A percentile compares a stretch with the other conserved stretches of the same genome.
Evolutionary conservation across 1,140 invertebrate species (phyloP).

Genomic region (Musca domestica): DNA sequence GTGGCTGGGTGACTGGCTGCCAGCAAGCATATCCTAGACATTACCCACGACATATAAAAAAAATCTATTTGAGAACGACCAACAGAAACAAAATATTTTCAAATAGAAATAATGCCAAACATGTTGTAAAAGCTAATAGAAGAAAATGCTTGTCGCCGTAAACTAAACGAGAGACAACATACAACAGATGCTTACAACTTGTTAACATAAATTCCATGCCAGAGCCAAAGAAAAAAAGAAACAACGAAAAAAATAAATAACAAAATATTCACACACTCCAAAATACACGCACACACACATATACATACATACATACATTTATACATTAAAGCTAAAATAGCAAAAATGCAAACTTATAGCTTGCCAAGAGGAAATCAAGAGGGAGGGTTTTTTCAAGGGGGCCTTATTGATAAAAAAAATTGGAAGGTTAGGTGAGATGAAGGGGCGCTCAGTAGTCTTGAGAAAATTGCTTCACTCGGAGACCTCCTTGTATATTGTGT

Average conservation of each 20-base stretch:
- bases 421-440: no score
- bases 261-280: not conserved
- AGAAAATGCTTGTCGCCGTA: conserved; percentile 12
- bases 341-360: no score
- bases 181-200: conserved; percentile 48
- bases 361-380: no score
- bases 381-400: no score
- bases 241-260: conserved; percentile 5
- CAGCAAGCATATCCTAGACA: conserved; percentile 22
- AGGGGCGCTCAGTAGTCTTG: no score
- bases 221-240: not conserved
- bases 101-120: not conserved
- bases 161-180: conserved; percentile 1
- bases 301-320: not conserved
- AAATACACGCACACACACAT: not conserved
- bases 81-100: not conserved
- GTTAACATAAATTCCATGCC: conserved; percentile 52
- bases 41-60: conserved; percentile 29
- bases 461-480: no score
- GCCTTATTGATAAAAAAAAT: no score
- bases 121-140: not conserved
- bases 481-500: no score
- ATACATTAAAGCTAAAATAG: not conserved
- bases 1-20: not conserved
- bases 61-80: no score